Percentiles rank a stretch among this genome's conserved stretches.
These are phyloP conservation scores for Perizoma affinitatum DNA, from an alignment of 2,888 invertebrate species.

Conservation along the genomic window DNA sequence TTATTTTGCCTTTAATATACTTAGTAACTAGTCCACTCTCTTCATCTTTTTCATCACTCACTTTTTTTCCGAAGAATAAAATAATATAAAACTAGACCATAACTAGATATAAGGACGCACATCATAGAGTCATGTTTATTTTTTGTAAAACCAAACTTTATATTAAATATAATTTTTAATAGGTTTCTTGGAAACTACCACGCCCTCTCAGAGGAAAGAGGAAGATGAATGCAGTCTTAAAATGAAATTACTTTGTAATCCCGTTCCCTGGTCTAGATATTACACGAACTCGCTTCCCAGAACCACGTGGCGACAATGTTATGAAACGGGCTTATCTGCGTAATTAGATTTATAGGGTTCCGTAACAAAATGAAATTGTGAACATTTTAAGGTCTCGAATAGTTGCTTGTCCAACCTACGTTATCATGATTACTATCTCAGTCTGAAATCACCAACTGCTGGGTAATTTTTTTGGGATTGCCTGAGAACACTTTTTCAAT, in stretches of 20 bases:
- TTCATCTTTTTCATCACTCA: too few species aligned
- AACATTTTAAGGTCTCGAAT: not conserved
- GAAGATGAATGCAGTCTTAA: conserved; percentile 23
- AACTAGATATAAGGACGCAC: too few species aligned
- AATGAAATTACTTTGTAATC: conserved; percentile 27
- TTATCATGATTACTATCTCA: too few species aligned
- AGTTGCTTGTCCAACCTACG: not conserved
- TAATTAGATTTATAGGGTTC: conserved; percentile 36
- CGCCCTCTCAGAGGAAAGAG: conserved; percentile 4
- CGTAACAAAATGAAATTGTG: conserved; percentile 15
- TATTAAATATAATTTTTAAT: not conserved
- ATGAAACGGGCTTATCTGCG: conserved; percentile 35
- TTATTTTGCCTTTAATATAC: too few species aligned
- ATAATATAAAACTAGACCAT: too few species aligned
- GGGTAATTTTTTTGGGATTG: too few species aligned
- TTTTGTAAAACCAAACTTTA: too few species aligned
- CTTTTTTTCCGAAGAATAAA: too few species aligned
- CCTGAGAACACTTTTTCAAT: too few species aligned
- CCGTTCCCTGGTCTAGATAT: conserved; percentile 9
- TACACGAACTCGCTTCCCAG: conserved; percentile 25
- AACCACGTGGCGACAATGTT: conserved; percentile 34
- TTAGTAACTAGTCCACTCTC: too few species aligned
- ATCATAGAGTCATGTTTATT: too few species aligned
- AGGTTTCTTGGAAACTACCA: conserved; percentile 3
- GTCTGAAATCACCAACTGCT: too few species aligned